Base-by-base conservation (phyloP, 2,113 vertebrate species). In the Scomber scombrus region DNA sequence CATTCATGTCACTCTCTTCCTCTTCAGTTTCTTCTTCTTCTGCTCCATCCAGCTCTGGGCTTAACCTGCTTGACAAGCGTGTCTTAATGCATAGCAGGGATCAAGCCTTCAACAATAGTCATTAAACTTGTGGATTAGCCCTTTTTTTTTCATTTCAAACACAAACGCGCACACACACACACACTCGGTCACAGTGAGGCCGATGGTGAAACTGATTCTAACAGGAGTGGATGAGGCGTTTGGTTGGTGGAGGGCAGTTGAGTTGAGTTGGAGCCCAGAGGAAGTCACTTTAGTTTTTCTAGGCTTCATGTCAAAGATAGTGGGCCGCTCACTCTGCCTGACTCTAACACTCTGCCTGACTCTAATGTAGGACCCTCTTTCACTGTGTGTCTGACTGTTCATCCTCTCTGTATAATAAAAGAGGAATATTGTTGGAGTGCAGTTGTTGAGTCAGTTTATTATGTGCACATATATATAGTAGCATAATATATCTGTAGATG, bases 171-270 rank as follows among this genome's bases (percentile, higher is more conserved):
- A 19, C 34, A 11, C 34, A 21, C 65, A 29, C 66, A 5, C 61
- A 71, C 75, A 13, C 46, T 5, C 3, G 5, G 31, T 16, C n/a
- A 12, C 29, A 58, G 29, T 6, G 63, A 21, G 50, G 56, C 51
- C 4, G 4, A 49, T 3, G 11, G 19, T 0, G 54, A 58, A 19
- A n/a, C 5, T 75, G 71, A 79, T 62, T 46, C 65, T 80, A 78
- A 73, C 63, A 68, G 78, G 68, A 74, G 4, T 5, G 64, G 86
- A 88, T 55, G 66, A 75, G 68, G 11, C 5, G 45, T 62, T 54
- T 16, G 73, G 55, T 57, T 21, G 45, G 50, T 51, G 57, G 19
- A 21, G 68, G 46, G 10, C 10, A 2, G 43, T 43, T 55, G 26
- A 18, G 45, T 26, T 26, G 29, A 54, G 18, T 16, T 45, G 8